Base-by-base conservation (phyloP, 1,140 invertebrate species). In the Drosophila chauvacae region DNA sequence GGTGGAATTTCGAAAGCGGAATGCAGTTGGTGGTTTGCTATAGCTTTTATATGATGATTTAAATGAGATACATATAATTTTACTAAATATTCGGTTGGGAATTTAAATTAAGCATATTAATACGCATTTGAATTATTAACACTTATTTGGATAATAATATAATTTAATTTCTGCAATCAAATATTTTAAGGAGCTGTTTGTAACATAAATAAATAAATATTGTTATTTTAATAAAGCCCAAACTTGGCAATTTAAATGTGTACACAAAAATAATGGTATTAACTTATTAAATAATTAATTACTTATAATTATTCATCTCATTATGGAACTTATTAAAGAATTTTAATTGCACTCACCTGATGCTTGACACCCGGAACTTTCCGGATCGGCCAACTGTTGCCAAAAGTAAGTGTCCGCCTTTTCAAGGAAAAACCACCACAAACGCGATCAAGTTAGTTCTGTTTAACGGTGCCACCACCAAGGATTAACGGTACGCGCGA, bases 321-420 rank as follows among this genome's bases (percentile, higher is more conserved):
- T 23, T 6, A 20, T 6, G 10, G 4, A 44, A 47, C 7, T 7
- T 16, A 23, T 20, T 20, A 7, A 7, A 3, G 1, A 45, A 16
- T 14, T 48, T 10, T 1, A 0, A 7, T 14, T 9, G 1, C 33
- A 70, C 66, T 70, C 66, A 70, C 66, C 66, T 70, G 66, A 70
- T 70, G 65, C 44, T 61, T 44, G 42, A 16, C 44, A n/a, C 60
- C 26, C 20, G 33, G 20, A 42, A 35, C 35, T 18, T 44, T 28
- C 14, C 44, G 45, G 64, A 48, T 55, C 55, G 65, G 55, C 77
- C 81, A 84, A 84, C 81, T 84, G 81, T 84, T 84, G 81, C 64
- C 56, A 47, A 76, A 68, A 59, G 62, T 66, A 62, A 74, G 14
- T 26, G 35, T 53, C 74, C 66, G 58, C 62, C 18, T 3, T 28